Evolutionary conservation across 2,888 invertebrate species (phyloP), one percentile per base, ranked within the genome.

Genomic region (Morpho helenor): DNA sequence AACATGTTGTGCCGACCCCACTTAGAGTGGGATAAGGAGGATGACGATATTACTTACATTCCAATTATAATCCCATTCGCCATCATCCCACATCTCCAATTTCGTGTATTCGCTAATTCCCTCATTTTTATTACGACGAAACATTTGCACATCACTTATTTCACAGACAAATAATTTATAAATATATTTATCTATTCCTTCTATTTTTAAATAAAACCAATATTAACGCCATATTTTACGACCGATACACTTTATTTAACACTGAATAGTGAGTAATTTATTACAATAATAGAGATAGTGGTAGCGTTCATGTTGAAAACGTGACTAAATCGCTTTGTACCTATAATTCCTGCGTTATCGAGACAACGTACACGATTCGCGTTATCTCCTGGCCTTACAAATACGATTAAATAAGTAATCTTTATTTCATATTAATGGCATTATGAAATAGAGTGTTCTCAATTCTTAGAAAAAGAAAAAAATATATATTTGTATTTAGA

Each of bases 101-200:
- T 76, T 69, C 2, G 75, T 77, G 55, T 82, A 84, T 64, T 78
- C 79, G 52, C 73, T 70, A 65, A 52, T 64, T 39, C 63, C 67
- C 65, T 73, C 75, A 64, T 74, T 76, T 71, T 75, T 77, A 68
- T 71, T 84, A 67, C 85, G 76, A 60, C 86, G 86, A 68, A 78
- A 79, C 87, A 87, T 87, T 70, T 77, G 72, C 54, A 56, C 57
- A 64, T 57, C 51, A 48, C 56, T 8, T 41, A 48, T 57, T 22
- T 45, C 56, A 52, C 52, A 31, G 31, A 31, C 31, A 31, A 31
- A 31, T 31, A 3, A 31, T 31, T 31, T 31, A 31, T 31, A 31
- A 31, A 31, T 31, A 5, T 31, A 31, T 31, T 31, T 5, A 3
- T 31, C 31, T 31, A 31, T 31, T 31, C 31, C 1, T 31, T 31